Evolutionary conservation across 2,113 vertebrate genomes (phyloP).

Genomic region (Procavia capensis): DNA sequence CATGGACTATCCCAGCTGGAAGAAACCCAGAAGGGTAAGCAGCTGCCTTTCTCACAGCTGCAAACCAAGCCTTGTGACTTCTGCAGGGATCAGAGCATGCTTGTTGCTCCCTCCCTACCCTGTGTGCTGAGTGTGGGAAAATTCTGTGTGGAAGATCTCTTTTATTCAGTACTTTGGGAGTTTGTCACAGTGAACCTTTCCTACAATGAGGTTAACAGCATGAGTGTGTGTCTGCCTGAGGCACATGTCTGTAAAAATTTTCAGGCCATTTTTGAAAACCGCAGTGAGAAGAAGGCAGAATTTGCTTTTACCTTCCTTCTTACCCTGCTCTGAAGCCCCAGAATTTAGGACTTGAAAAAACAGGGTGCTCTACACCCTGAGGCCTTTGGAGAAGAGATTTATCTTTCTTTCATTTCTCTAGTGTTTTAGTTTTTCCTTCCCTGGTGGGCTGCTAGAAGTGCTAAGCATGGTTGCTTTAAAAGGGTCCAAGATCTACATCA

Average conservation of each 20-base stretch:
- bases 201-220: neutral
- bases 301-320: neutral
- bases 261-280: neutral
- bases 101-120: neutral
- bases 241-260: neutral
- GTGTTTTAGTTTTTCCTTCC: neutral
- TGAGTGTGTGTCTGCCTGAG: neutral
- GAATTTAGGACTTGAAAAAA: neutral
- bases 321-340: neutral
- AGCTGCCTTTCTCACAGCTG: neutral
- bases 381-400: neutral
- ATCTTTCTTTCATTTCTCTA: neutral
- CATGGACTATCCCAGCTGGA: neutral
- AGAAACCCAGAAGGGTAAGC: neutral
- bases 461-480: fast-evolving
- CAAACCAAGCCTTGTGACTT: slow-evolving; percentile 14
- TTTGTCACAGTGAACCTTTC: neutral
- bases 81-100: neutral
- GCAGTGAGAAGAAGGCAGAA: neutral
- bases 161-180: neutral
- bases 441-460: neutral
- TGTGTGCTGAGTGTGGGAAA: slow-evolving; percentile 37
- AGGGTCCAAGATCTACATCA: fast-evolving
- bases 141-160: neutral
- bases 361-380: neutral